Base-by-base conservation (phyloP, 2,113 vertebrate genomes). In the Thamnophis sirtalis region DNA sequence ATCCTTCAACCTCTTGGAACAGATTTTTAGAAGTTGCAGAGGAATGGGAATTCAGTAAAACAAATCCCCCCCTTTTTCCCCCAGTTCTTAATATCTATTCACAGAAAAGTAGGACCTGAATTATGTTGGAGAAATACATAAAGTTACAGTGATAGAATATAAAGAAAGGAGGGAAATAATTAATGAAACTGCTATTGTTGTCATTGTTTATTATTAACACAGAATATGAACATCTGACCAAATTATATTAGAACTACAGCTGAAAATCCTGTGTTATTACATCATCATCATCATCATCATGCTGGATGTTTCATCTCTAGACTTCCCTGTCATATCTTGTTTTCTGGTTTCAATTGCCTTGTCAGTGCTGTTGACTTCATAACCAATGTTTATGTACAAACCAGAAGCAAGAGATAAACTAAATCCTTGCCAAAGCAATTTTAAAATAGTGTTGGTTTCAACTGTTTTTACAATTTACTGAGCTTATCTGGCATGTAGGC, bases 361-460 rank as follows among this genome's bases (percentile, higher is more conserved):
- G 55, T 93, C 86, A 91, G 87, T 3, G 5, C 49, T 95, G 0
- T 84, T 94, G 95, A 95, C 93, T 92, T 50, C 28, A 94, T 55
- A 87, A 86, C 89, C 94, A 84, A 68, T 73, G 38, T 91, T 91
- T 94, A 84, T 1, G 0, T 50, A 90, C 11, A 55, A 38, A 92
- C 91, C 93, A 92, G 92, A 86, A 90, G 91, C 0, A 90, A 84
- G 6, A 91, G 94, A 94, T 92, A 92, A 95, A 55, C 84, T 55
- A 55, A 94, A 95, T 73, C 49, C 80, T 0, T 92, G 95, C 95
- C 96, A 96, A 92, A 90, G 88, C 73, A 88, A 89, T 91, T 38
- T 89, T 92, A 89, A 88, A 89, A 90, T 48, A 90, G 26, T 91
- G 90, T 94, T 93, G 26, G 26, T 95, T 94, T 94, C 55, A 95